A percentile compares a stretch with the other conserved stretches of the same genome.
Evolutionary conservation across 2,888 invertebrate genomes (phyloP).

Genomic region (Caenorhabditis plicata): DNA sequence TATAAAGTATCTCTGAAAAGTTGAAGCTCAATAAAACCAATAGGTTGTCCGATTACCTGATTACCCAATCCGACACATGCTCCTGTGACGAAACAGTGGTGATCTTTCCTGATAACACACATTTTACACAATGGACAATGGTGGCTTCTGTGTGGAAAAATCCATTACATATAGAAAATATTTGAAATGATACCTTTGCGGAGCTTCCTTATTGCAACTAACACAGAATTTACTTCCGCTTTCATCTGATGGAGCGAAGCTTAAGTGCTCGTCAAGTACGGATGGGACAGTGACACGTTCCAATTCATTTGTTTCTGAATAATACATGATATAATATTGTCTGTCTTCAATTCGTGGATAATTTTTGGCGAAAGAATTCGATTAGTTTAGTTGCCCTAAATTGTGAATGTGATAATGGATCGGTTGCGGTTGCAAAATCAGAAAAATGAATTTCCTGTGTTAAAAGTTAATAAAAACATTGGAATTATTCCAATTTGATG

Average conservation of each 20-base stretch:
- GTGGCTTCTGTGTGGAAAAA: slow-evolving; percentile 49
- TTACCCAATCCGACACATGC: slow-evolving; percentile 68
- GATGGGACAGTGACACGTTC: slow-evolving; percentile 26
- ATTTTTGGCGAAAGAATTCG: no score
- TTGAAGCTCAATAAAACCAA: no score
- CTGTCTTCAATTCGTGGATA: no score
- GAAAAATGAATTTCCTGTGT: no score
- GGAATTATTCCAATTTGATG: no score
- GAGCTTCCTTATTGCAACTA: slow-evolving; percentile 53
- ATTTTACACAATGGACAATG: slow-evolving; percentile 67
- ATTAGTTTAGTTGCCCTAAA: no score
- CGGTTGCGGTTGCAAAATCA: no score
- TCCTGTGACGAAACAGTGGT: slow-evolving; percentile 68
- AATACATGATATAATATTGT: no score
- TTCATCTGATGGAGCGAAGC: slow-evolving; percentile 23
- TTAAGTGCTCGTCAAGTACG: slow-evolving; percentile 23
- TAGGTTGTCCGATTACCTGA: slow-evolving; percentile 48
- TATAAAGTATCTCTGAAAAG: slow-evolving; percentile 66
- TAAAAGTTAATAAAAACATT: no score
- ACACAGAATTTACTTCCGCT: slow-evolving; percentile 49
- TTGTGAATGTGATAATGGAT: no score
- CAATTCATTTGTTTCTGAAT: slow-evolving; percentile 10
- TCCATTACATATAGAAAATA: neutral
- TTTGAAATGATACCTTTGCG: slow-evolving; percentile 20
- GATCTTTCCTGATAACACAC: slow-evolving; percentile 68